These are phyloP conservation scores for Uropetala carovei DNA, from an alignment of 2,888 invertebrate species.

Conservation along the genomic window DNA sequence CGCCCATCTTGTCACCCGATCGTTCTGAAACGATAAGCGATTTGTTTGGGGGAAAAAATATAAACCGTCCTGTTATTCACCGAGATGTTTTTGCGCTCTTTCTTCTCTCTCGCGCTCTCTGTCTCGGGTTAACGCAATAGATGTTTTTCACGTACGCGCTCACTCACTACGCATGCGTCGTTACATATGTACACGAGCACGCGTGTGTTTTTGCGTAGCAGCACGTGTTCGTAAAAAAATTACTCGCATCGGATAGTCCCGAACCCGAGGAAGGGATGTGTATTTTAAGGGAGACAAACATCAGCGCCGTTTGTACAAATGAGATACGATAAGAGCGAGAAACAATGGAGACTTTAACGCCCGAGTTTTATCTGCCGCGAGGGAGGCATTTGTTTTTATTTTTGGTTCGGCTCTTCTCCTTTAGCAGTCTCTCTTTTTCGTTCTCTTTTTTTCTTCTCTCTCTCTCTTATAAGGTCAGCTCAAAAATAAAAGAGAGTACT, in stretches of 20 bases:
- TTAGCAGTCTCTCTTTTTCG: not conserved
- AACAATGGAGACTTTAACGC: constrained; percentile 64
- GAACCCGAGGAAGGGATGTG: not conserved
- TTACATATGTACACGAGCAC: not conserved
- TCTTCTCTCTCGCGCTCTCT: not conserved
- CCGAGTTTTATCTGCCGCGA: constrained; percentile 51
- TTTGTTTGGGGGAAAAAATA: constrained; percentile 15
- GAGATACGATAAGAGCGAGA: constrained; percentile 50
- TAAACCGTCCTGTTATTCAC: too few species aligned
- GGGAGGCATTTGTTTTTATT: constrained; percentile 14
- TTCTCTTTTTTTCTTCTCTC: not conserved
- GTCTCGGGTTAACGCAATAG: not conserved
- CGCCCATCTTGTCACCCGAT: constrained; percentile 24
- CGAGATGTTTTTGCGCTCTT: not conserved
- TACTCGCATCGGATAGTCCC: not conserved
- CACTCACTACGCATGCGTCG: not conserved
- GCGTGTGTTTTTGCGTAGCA: too few species aligned
- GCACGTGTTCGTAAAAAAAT: not conserved
- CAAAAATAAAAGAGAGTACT: not conserved
- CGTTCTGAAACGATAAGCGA: not conserved
- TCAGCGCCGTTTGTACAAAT: constrained; percentile 46
- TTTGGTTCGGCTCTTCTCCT: constrained; percentile 30
- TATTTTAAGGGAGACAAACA: constrained; percentile 58
- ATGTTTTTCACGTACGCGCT: not conserved
- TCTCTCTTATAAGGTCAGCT: constrained; percentile 30